Conservation (phyloP, 2,113 vertebrate species). For the Globicephala melas region DNA sequence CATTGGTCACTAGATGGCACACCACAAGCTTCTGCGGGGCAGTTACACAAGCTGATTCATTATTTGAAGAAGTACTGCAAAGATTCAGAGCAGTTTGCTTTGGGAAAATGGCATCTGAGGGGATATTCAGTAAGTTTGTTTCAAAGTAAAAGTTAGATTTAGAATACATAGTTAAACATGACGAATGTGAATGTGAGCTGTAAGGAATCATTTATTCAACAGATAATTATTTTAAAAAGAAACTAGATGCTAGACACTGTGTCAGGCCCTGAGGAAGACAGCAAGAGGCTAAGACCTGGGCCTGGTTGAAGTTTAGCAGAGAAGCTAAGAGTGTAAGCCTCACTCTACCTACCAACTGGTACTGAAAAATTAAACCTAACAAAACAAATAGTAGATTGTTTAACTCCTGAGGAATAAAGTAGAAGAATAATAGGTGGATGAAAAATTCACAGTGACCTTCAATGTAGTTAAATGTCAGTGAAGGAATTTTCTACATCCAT, state of each 20-base stretch:
- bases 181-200: background rate
- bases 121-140: background rate
- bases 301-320: background rate
- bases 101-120: background rate
- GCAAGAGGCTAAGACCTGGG: background rate
- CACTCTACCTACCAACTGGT: background rate
- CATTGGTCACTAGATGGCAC: conserved; percentile 39
- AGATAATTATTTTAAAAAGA: background rate
- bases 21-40: background rate
- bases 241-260: background rate
- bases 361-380: background rate
- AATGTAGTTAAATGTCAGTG: background rate
- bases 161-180: background rate
- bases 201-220: background rate
- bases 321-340: background rate
- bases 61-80: background rate
- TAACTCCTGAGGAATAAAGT: background rate
- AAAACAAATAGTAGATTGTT: background rate
- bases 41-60: background rate
- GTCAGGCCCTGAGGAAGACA: background rate
- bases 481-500: background rate
- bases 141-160: conserved; percentile 3
- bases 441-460: background rate
- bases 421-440: background rate
- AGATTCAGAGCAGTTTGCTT: background rate